Conservation (phyloP, 2,888 invertebrate species). For the Ethmia dodecea region DNA sequence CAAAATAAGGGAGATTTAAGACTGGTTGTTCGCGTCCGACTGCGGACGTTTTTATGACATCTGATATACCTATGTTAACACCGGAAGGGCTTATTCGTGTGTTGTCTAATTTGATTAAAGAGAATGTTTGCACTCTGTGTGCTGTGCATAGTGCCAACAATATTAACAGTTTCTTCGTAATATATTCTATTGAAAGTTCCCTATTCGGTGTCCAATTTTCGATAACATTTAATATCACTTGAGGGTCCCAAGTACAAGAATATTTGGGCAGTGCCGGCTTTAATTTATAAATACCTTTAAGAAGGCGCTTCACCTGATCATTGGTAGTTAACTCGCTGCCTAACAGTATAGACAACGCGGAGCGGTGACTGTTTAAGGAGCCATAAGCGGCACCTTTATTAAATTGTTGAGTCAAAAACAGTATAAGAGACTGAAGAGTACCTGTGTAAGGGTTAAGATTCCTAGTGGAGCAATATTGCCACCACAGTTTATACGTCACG, state of each 20-base stretch:
- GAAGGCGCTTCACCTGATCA: conserved; percentile 2
- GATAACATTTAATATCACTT: conserved; percentile 1
- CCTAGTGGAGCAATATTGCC: neutral
- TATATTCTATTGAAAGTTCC: neutral
- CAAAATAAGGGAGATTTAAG: conserved; percentile 7
- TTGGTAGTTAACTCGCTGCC: neutral
- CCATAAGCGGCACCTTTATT: neutral
- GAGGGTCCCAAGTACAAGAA: conserved; percentile 1
- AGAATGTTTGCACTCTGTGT: conserved; percentile 7
- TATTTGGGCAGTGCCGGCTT: conserved; percentile 3
- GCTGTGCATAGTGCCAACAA: conserved; percentile 7
- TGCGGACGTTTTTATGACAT: neutral
- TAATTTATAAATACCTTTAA: conserved; percentile 6
- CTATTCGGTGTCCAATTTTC: neutral
- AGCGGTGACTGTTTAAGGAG: neutral
- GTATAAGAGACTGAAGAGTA: neutral
- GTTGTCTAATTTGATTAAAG: neutral
- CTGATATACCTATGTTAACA: neutral
- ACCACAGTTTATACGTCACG: neutral
- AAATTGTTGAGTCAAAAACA: neutral
- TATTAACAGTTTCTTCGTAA: conserved; percentile 4
- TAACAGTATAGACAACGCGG: conserved; percentile 3
- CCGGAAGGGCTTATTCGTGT: too few species aligned
- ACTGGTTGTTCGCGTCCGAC: neutral
- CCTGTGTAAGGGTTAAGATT: neutral